Base-by-base conservation (phyloP, 2,113 vertebrate species). In the Telmatochromis brichardi region DNA sequence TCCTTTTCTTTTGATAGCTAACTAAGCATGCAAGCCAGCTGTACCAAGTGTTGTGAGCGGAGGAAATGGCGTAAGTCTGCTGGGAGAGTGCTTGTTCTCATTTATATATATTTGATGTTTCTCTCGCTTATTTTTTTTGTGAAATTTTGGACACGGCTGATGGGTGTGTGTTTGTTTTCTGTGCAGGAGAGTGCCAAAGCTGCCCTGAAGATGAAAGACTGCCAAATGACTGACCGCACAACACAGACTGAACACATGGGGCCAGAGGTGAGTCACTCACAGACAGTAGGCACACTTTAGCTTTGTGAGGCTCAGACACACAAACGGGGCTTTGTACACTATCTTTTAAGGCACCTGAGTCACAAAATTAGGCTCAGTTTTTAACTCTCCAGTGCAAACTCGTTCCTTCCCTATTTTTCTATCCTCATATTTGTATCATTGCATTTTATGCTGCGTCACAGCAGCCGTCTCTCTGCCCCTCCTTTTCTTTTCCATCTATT, bases 241-340 rank as follows among this genome's bases (percentile, higher is more conserved):
- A 99, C 98, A 0, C 98, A 99, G 97, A 99, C 98, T 45, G 98
- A 99, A 90, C 95, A 97, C 54, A 65, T 95, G 89, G 96, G 97
- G 92, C 96, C 96, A 88, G 98, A 99, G 97, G 98, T 99, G 97
- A 98, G 97, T 97, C 94, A 71, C 87, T 84, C 68, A 84, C 80
- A 88, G 33, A 79, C 40, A 82, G 65, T 53, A 86, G 71, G 71
- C 40, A 11, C 83, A 51, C 47, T 60, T 63, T 84, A 17, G 9
- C 54, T 65, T 80, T 80, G 40, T 81, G 65, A 85, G 31, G 53
- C 82, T 86, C 65, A 45, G 54, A 85, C 37, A 65, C 83, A 63
- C 40, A 80, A 76, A 73, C 37, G 65, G 71, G 9, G n/a, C 73
- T 47, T 17, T 47, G 45, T 71, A 54, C 65, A 65, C 78, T 58